Conservation (phyloP, 1,140 invertebrate species). For the Drosophila pseudoobscura region DNA sequence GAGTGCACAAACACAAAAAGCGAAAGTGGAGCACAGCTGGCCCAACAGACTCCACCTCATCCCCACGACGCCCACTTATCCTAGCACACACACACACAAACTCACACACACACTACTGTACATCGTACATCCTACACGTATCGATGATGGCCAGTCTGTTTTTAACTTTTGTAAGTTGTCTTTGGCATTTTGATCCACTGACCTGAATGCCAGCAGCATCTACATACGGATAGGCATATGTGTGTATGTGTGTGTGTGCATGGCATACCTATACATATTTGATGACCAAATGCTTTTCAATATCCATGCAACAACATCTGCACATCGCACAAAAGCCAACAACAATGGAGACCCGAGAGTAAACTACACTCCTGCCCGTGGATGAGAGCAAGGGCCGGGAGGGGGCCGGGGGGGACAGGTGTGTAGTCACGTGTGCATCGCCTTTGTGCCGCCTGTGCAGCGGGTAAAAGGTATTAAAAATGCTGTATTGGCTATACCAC, state of each 20-base stretch:
- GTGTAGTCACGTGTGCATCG: slow-evolving; percentile 58
- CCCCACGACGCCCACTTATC: too few species aligned
- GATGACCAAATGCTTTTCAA: slow-evolving; percentile 79
- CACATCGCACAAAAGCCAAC: slow-evolving; percentile 62
- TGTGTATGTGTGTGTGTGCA: slow-evolving; percentile 9
- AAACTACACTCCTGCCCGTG: slow-evolving; percentile 30
- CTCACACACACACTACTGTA: neutral
- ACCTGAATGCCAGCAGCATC: slow-evolving; percentile 49
- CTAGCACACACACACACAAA: neutral
- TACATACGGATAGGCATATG: slow-evolving; percentile 1
- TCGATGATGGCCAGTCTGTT: slow-evolving; percentile 28
- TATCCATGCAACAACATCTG: slow-evolving; percentile 47
- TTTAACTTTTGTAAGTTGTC: slow-evolving; percentile 70
- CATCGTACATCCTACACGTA: slow-evolving; percentile 15
- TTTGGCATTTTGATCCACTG: slow-evolving; percentile 73
- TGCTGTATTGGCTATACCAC: slow-evolving; percentile 36
- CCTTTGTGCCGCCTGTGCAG: slow-evolving; percentile 43
- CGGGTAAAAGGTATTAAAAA: slow-evolving; percentile 62
- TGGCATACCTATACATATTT: slow-evolving; percentile 60
- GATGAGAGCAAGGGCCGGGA: neutral
- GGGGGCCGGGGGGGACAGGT: slow-evolving; percentile 3
- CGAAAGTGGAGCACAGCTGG: slow-evolving; percentile 56
- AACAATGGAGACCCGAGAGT: slow-evolving; percentile 42
- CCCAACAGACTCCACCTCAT: neutral
- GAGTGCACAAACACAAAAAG: slow-evolving; percentile 51